Conservation (phyloP, 2,888 invertebrate species). For the Melanotus villosus region DNA sequence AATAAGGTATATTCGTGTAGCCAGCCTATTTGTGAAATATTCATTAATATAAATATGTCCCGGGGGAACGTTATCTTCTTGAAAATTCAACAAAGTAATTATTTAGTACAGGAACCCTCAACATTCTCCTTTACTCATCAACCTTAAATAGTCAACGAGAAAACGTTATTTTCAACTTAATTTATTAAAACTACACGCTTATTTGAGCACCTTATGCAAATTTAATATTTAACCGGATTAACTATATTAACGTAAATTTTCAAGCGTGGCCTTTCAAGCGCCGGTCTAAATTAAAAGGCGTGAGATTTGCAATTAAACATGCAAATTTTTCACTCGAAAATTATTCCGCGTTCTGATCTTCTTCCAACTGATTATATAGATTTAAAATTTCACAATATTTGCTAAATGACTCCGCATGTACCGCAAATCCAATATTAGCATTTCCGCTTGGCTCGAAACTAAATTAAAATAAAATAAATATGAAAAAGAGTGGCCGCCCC, state of each 20-base stretch:
- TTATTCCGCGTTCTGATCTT: neutral
- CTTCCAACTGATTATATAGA: neutral
- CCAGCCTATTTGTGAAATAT: no score
- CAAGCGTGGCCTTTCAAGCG: neutral
- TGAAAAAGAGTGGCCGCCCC: no score
- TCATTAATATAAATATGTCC: no score
- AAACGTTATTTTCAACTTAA: neutral
- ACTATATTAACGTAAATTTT: conserved; percentile 6
- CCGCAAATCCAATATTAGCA: no score
- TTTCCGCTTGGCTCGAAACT: no score
- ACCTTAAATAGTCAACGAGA: no score
- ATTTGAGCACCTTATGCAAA: conserved; percentile 9
- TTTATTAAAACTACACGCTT: conserved; percentile 10
- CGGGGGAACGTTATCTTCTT: no score
- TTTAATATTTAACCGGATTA: conserved; percentile 9
- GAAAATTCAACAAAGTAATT: no score
- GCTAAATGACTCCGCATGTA: neutral
- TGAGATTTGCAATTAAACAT: conserved; percentile 17
- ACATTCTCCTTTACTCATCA: no score
- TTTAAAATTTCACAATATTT: neutral
- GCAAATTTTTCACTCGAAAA: conserved; percentile 1
- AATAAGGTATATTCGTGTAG: no score
- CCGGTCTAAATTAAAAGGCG: conserved; percentile 9
- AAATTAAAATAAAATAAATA: no score
- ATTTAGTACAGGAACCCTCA: no score